Evolutionary conservation across 2,113 vertebrate species (phyloP), one percentile per base, ranked within the genome.

Genomic region (Salvator merianae): DNA sequence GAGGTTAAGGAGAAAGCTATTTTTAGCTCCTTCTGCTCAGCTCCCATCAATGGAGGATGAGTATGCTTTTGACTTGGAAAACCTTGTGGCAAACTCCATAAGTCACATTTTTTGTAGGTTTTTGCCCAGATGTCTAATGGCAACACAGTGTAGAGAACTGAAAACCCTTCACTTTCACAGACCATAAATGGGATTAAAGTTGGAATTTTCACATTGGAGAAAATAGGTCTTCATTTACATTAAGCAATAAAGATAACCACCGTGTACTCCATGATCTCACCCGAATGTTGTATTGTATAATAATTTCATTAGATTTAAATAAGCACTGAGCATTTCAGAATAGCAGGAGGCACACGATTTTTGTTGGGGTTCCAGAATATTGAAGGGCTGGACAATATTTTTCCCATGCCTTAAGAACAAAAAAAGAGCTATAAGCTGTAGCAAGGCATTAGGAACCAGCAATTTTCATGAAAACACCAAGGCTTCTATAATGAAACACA

Each of bases 401-500:
- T 81, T 9, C 34, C 40, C 86, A 77, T 88, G 68, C 13, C 85
- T n/a, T 30, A 84, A 55, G 34, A 81, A 63, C 70, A 86, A 50
- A 55, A 79, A 83, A 18, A 28, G 74, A 88, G 26, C 20, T 76
- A 62, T 13, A 43, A 86, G 68, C 36, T 77, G 8, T 26, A 68
- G 32, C 34, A 53, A 66, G 13, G 81, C 77, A 88, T 74, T 10
- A 76, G n/a, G 80, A 86, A 74, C 69, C n/a, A 6, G 7, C 4
- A 65, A 71, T 89, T 91, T 87, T 40, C 30, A 34, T 86, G 69
- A 28, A 77, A 71, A 26, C 4, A 72, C 73, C 47, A 36, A 55
- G 0, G 0, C 70, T 69, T 87, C 87, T 82, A 77, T 80, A 91
- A 69, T 81, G 90, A 81, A 91, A 77, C 28, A 34, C 24, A 55